A percentile compares a stretch with the other conserved stretches of the same genome.
Conservation (phyloP, 2,797 vertebrate genomes). For the Hydrocynus forskahlii region DNA sequence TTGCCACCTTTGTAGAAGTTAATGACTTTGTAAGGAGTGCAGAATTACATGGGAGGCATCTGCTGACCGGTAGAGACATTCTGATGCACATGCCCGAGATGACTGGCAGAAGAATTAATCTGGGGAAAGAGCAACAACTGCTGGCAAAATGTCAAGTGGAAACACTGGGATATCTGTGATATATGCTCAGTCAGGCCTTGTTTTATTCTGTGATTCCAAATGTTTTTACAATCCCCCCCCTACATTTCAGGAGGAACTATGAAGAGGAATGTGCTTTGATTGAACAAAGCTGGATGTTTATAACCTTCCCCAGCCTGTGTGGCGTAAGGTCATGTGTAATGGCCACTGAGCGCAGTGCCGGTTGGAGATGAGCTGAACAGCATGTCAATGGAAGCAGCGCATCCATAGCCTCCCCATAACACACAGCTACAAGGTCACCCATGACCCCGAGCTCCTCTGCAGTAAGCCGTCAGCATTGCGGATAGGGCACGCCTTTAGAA, state of each 20-base stretch:
- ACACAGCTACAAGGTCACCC: slow-evolving; percentile 34
- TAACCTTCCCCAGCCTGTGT: slow-evolving; percentile 28
- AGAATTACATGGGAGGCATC: slow-evolving; percentile 67
- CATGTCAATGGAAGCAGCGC: slow-evolving; percentile 38
- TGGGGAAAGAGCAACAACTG: slow-evolving; percentile 61
- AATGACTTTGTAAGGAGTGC: slow-evolving; percentile 61
- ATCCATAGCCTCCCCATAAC: slow-evolving; percentile 21
- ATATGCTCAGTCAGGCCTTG: slow-evolving; percentile 47
- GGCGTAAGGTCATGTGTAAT: slow-evolving; percentile 50
- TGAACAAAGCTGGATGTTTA: slow-evolving; percentile 44
- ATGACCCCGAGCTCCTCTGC: slow-evolving; percentile 14
- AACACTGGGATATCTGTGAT: slow-evolving; percentile 46
- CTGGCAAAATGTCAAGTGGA: slow-evolving; percentile 70
- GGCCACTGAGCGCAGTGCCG: slow-evolving; percentile 36
- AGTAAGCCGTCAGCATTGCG: slow-evolving; percentile 3
- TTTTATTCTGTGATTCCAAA: slow-evolving; percentile 38
- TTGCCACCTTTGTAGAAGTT: slow-evolving; percentile 55
- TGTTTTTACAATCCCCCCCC: slow-evolving; percentile 18
- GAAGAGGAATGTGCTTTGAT: slow-evolving; percentile 28
- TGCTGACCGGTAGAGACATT: slow-evolving; percentile 66
- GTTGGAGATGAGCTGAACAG: slow-evolving; percentile 44
- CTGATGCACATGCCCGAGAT: slow-evolving; percentile 54
- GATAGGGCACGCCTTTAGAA: slow-evolving; percentile 5
- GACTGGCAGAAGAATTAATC: slow-evolving; percentile 71
- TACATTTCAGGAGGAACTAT: slow-evolving; percentile 21